A percentile compares a stretch with the other conserved stretches of the same genome.
phyloP scores from a whole-genome alignment of 2,888 invertebrate species.

The Ctena decussata region DNA sequence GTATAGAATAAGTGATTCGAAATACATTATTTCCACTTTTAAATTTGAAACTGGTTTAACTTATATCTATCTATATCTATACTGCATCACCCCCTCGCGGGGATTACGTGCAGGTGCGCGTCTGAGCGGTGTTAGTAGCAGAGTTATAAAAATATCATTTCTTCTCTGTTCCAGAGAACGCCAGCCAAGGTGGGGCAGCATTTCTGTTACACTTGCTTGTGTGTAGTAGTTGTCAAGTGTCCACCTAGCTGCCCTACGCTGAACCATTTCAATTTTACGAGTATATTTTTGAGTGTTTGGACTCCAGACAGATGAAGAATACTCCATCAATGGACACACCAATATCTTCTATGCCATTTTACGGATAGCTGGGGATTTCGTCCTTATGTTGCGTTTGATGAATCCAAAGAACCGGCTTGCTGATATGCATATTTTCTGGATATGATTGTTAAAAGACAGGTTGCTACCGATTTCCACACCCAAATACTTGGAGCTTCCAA shows the following conservation, averaged over 20 bases:
- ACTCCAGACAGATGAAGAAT: conserved; percentile 8
- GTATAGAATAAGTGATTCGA: too few relatives aligned
- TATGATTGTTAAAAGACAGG: not conserved
- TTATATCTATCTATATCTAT: too few relatives aligned
- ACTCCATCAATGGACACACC: conserved; percentile 16
- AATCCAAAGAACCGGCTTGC: not conserved
- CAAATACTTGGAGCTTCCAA: not conserved
- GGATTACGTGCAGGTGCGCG: too few relatives aligned
- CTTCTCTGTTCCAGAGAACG: not conserved
- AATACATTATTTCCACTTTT: too few relatives aligned
- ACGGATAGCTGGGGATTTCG: not conserved
- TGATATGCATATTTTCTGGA: not conserved
- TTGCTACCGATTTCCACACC: not conserved
- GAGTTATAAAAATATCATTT: too few relatives aligned
- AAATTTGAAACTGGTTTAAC: too few relatives aligned
- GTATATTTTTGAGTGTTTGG: conserved; percentile 4
- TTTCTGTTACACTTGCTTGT: conserved; percentile 10
- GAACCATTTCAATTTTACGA: conserved; percentile 18
- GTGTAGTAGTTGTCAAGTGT: not conserved
- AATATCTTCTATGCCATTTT: not conserved
- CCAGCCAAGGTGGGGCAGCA: conserved; percentile 8
- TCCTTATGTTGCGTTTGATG: not conserved
- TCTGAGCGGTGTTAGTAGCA: too few relatives aligned
- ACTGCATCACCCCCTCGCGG: too few relatives aligned
- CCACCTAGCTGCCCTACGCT: conserved; percentile 20